Evolutionary conservation across 2,888 invertebrate genomes (phyloP), one percentile per base, ranked within the genome.

Genomic region (Andrena bicolor): DNA sequence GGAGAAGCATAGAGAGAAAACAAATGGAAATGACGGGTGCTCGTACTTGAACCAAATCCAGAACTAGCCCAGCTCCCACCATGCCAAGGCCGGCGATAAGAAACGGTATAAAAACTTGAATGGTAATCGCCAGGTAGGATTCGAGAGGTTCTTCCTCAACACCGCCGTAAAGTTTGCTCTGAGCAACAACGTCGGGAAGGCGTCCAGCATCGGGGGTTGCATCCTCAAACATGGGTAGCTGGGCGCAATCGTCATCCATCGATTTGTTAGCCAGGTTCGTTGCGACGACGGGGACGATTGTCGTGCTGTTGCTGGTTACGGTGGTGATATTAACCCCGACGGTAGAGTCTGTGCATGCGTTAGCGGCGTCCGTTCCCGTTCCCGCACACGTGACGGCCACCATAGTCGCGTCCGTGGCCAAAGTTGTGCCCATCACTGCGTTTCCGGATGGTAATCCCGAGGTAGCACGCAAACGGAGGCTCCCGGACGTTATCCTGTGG

Each of bases 11-110:
- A 48, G 0, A 5, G 26, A 51, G 20, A 0, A 32, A 23, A 23
- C 1, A 10, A 30, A 13, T 26, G 8, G 30, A 30, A 69, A 16
- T 8, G 10, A 10, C 1, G 16, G n/a, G 30, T 32, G 8, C 28
- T 72, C 91, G 90, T 93, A 96, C 96, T 95, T 97, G 96, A 85
- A 97, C 97, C 87, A 95, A 94, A 92, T 97, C 97, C 77, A 97
- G 94, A 58, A 97, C 96, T 81, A 97, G 94, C 71, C 97, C 97
- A 80, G 97, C 97, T 82, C 96, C 96, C 35, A 97, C 97, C 96
- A 97, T 97, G 64, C 97, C 97, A 91, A 97, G 95, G 32, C 97
- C 97, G 82, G 97, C 97, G 76, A 97, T 95, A 77, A 97, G 94
- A 93, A 97, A 97, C 23, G 97, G 97, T 90, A 96, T 95, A 88